Evolutionary conservation across 1,140 invertebrate species (phyloP), one percentile per base, ranked within the genome.

Genomic region (Formica selysi): DNA sequence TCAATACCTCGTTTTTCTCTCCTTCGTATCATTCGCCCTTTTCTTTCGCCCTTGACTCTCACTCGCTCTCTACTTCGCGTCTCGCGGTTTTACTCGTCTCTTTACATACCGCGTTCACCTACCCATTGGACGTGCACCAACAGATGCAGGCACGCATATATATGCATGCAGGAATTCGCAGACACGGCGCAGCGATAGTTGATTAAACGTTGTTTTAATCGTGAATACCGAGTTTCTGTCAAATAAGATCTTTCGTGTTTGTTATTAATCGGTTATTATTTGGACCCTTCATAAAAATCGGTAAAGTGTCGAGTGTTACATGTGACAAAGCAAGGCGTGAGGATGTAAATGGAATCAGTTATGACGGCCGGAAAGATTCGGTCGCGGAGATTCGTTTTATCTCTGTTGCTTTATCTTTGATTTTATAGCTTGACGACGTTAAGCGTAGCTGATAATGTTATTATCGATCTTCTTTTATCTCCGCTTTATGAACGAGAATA

Each of bases 21-120:
- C n/a, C 59, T 65, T 51, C 61, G 44, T 76, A 84, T 84, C 71
- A 29, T 64, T 65, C 67, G 57, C 57, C 32, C 65, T 68, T 41
- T 62, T 64, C 44, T 36, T 13, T 22, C 54, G 59, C 32, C 59
- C 62, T 67, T 80, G 76, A 80, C 57, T 65, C 88, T 73, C 68
- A 36, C 73, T 74, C 57, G 64, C 67, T 32, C 78, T 29, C 48
- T 36, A 38, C 29, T 51, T 51, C 48, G 48, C 48, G 59, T 44
- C 76, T 54, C 59, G 65, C 57, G 74, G 61, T 90, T 85, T 87
- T 87, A 54, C 48, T 68, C 76, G 38, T 90, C 76, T 70, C 83
- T 91, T 90, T 91, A 87, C 91, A 90, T 91, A 70, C 85, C 91
- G 64, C 10, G n/a, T 65, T 76, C 78, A 54, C 80, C 70, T 79